These are phyloP conservation scores for Connochaetes taurinus DNA, from an alignment of 2,113 vertebrate species.

Conservation along the genomic window DNA sequence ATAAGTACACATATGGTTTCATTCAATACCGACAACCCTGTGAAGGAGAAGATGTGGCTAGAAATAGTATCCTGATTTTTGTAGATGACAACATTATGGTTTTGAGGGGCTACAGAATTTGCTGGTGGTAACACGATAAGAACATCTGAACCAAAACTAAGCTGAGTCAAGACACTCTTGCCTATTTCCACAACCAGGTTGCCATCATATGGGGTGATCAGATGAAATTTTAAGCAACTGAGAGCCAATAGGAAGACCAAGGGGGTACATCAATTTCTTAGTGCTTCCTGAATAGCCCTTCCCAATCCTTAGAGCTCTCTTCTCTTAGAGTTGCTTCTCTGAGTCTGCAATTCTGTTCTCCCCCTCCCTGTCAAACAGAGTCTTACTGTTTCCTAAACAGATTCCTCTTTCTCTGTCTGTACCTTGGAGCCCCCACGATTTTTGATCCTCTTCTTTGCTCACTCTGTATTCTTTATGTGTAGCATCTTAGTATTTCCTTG, in stretches of 20 bases:
- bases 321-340: neutral
- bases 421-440: neutral
- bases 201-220: neutral
- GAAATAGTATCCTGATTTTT: neutral
- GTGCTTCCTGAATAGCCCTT: neutral
- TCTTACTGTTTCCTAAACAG: neutral
- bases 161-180: neutral
- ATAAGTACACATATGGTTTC: neutral
- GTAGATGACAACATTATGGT: neutral
- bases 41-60: neutral
- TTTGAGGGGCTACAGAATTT: neutral
- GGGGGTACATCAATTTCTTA: neutral
- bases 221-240: neutral
- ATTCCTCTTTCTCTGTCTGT: neutral
- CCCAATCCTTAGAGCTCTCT: neutral
- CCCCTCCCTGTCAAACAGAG: no score
- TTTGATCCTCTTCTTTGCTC: neutral
- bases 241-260: neutral
- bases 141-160: neutral
- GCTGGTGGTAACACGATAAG: neutral
- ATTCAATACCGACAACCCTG: neutral
- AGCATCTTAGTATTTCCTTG: neutral
- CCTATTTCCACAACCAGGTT: neutral
- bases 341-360: neutral
- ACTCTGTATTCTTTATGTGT: neutral